phyloP scores from a whole-genome alignment of 2,888 invertebrate species.

The Thumatha senex region DNA sequence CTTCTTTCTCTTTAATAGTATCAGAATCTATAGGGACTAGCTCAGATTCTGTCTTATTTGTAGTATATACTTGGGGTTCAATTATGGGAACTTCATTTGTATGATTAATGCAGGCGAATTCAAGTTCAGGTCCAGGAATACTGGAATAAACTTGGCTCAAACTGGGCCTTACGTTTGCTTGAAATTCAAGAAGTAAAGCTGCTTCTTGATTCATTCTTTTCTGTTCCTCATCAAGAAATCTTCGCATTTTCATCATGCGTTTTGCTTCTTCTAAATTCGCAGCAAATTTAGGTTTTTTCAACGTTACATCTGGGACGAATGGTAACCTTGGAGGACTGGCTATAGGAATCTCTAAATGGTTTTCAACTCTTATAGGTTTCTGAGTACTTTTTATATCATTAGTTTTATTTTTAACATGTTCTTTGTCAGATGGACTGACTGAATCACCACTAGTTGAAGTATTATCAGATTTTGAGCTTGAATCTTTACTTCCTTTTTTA shows the following conservation, averaged over 20 bases:
- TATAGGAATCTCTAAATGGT: slow-evolving; percentile 65
- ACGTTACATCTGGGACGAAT: slow-evolving; percentile 74
- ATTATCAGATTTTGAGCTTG: slow-evolving; percentile 70
- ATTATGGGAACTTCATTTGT: slow-evolving; percentile 37
- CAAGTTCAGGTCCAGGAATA: slow-evolving; percentile 75
- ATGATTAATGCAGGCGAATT: slow-evolving; percentile 67
- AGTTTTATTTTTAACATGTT: slow-evolving; percentile 44
- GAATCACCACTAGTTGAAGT: slow-evolving; percentile 78
- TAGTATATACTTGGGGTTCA: slow-evolving; percentile 22
- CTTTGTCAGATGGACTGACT: slow-evolving; percentile 79
- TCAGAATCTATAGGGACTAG: slow-evolving; percentile 17
- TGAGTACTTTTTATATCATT: slow-evolving; percentile 46
- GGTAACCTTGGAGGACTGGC: slow-evolving; percentile 63
- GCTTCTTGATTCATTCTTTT: slow-evolving; percentile 80
- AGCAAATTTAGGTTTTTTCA: slow-evolving; percentile 87
- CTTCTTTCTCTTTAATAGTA: slow-evolving; percentile 9
- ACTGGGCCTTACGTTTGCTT: slow-evolving; percentile 76
- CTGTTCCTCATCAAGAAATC: slow-evolving; percentile 85
- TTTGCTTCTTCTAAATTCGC: slow-evolving; percentile 87
- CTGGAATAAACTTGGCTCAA: slow-evolving; percentile 77
- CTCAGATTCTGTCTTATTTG: slow-evolving; percentile 13
- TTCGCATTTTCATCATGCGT: slow-evolving; percentile 86
- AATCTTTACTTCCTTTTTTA: slow-evolving; percentile 69
- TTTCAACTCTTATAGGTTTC: slow-evolving; percentile 67
- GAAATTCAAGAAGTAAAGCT: slow-evolving; percentile 73